Conservation (phyloP, 2,113 vertebrate species). For the Xenotilapia leptura region DNA sequence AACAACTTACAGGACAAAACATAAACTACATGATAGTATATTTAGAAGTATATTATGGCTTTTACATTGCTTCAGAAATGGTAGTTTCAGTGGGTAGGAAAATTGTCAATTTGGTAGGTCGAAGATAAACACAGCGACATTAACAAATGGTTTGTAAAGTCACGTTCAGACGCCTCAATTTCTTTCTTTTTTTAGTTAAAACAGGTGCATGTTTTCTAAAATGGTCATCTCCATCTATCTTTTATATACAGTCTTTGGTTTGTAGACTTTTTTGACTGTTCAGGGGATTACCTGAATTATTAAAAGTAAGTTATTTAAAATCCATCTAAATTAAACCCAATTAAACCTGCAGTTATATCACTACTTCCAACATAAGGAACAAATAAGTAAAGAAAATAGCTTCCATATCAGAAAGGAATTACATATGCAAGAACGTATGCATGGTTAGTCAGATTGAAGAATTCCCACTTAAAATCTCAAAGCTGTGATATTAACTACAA, state of each 20-base stretch:
- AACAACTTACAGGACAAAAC: neutral
- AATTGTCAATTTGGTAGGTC: neutral
- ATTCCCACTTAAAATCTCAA: neutral
- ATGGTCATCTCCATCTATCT: neutral
- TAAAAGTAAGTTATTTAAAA: neutral
- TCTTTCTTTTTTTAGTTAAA: neutral
- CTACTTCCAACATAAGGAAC: fast-evolving
- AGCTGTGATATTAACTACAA: neutral
- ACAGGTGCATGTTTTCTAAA: neutral
- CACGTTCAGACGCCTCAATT: neutral
- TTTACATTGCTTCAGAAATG: neutral
- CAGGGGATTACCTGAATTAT: neutral
- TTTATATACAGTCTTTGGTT: neutral
- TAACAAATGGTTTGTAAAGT: neutral
- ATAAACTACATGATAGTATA: neutral
- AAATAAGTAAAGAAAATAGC: neutral
- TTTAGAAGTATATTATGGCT: neutral
- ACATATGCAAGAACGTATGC: neutral
- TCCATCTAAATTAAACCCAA: neutral
- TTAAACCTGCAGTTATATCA: neutral
- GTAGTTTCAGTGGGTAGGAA: neutral
- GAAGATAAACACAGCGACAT: neutral
- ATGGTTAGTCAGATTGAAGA: neutral
- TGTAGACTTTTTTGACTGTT: neutral
- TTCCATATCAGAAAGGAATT: fast-evolving